Conservation (phyloP, 1,140 invertebrate species). For the Bursaphelenchus mucronatus region DNA sequence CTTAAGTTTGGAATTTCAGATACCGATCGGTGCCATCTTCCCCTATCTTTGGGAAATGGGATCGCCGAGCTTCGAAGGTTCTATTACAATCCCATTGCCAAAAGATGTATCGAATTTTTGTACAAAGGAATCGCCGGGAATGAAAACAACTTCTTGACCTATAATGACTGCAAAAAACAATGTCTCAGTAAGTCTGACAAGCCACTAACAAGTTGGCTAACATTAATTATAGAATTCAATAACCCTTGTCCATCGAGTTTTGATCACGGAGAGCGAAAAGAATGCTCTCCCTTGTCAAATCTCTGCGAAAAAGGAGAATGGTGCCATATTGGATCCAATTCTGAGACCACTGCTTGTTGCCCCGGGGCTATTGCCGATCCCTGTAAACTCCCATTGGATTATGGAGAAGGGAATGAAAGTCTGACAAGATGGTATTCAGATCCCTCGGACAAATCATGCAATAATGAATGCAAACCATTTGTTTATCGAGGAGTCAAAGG, state of each 20-base stretch:
- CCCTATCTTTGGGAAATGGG: conserved; percentile 52
- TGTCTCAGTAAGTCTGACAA: conserved; percentile 52
- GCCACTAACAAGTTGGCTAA: conserved; percentile 3
- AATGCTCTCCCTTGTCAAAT: conserved; percentile 31
- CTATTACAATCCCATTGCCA: conserved; percentile 56
- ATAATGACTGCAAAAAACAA: conserved; percentile 43
- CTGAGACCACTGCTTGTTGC: conserved; percentile 54
- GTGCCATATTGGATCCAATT: conserved; percentile 51
- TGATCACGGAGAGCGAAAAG: conserved; percentile 38
- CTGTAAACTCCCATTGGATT: conserved; percentile 53
- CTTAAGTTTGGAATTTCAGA: conserved; percentile 46
- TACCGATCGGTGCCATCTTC: conserved; percentile 50
- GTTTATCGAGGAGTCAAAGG: conserved; percentile 46
- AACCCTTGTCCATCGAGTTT: conserved; percentile 53
- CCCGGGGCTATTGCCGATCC: conserved; percentile 50
- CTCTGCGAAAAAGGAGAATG: conserved; percentile 47
- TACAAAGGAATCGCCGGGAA: conserved; percentile 57
- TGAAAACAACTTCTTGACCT: conserved; percentile 58
- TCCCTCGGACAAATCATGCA: conserved; percentile 50
- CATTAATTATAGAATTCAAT: conserved; percentile 35
- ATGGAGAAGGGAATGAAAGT: conserved; percentile 51
- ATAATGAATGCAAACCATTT: conserved; percentile 53
- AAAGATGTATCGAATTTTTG: conserved; percentile 53
- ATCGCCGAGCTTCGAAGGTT: conserved; percentile 44
- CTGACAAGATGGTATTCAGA: conserved; percentile 60